Evolutionary conservation across 2,888 invertebrate species (phyloP), one percentile per base, ranked within the genome.

Genomic region (Tetragonula carbonaria): DNA sequence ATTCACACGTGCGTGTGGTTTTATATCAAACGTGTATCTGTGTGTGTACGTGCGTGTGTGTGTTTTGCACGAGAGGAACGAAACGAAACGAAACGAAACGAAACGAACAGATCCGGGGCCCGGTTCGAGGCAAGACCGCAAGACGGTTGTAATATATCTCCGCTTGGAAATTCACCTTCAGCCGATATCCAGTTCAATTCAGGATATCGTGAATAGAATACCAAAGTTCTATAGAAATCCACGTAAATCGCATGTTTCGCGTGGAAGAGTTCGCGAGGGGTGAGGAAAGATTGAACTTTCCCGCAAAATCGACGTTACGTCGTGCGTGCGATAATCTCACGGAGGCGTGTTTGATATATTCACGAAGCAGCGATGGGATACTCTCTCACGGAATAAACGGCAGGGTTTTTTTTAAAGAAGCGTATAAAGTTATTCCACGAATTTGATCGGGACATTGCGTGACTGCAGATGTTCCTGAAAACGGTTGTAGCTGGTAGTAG

Each of bases 391-490:
- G 72, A 75, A 84, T 67, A 55, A 80, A 63, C 74, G 79, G 72
- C 2, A 59, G 72, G 84, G 78, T 78, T 45, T 45, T 8, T 38
- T 38, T 45, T 67, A 70, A 82, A 68, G 73, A 71, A 74, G 74
- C 74, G 80, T 90, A 87, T 88, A 87, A 91, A 92, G 88, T 91
- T 91, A 91, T 93, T 93, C 93, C 92, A 89, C 91, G 93, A 93
- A 93, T 92, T 89, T 91, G 89, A 92, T 91, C 90, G 90, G 86
- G 90, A 90, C 87, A 92, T 93, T 91, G 93, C 93, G 93, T 93
- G 93, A 93, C 92, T 86, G 88, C 86, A 78, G 88, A 86, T 89
- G 87, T 91, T 91, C 85, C 90, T 90, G 89, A 92, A 92, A 92
- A 91, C 45, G 86, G 84, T 85, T 87, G 79, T 28, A 28, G 28